Conservation (phyloP, 1,140 invertebrate species). For the Atta cephalotes region DNA sequence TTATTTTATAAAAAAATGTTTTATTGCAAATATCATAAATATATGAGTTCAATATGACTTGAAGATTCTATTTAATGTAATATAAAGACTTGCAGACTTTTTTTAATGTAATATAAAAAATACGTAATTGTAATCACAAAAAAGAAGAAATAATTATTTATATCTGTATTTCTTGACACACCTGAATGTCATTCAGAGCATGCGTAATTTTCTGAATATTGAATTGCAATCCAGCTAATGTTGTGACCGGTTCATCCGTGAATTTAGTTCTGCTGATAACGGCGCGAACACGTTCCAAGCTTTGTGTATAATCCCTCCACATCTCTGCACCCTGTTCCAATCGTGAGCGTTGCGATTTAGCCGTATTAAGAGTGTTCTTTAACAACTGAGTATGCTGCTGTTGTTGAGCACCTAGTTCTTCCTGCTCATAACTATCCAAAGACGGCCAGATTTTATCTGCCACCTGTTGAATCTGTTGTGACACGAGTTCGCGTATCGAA, state of each 20-base stretch:
- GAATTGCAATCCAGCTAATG: slow-evolving; percentile 91
- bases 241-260: slow-evolving; percentile 91
- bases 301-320: slow-evolving; percentile 93
- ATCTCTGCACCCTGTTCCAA: slow-evolving; percentile 92
- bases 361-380: slow-evolving; percentile 93
- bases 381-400: slow-evolving; percentile 92
- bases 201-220: slow-evolving; percentile 93
- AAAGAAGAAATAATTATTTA: background rate
- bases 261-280: slow-evolving; percentile 91
- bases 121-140: background rate
- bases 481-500: slow-evolving; percentile 92
- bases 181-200: slow-evolving; percentile 92
- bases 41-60: background rate
- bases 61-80: background rate
- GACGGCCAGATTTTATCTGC: slow-evolving; percentile 96
- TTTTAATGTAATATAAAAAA: background rate
- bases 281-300: slow-evolving; percentile 91
- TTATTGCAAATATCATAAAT: too few species aligned
- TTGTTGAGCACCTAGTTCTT: slow-evolving; percentile 92
- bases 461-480: slow-evolving; percentile 93
- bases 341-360: slow-evolving; percentile 91
- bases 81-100: too few species aligned
- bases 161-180: slow-evolving; percentile 76
- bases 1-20: too few species aligned
- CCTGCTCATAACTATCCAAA: slow-evolving; percentile 91